Base-by-base conservation (phyloP, 1,140 invertebrate species). In the Penaeus chinensis region DNA sequence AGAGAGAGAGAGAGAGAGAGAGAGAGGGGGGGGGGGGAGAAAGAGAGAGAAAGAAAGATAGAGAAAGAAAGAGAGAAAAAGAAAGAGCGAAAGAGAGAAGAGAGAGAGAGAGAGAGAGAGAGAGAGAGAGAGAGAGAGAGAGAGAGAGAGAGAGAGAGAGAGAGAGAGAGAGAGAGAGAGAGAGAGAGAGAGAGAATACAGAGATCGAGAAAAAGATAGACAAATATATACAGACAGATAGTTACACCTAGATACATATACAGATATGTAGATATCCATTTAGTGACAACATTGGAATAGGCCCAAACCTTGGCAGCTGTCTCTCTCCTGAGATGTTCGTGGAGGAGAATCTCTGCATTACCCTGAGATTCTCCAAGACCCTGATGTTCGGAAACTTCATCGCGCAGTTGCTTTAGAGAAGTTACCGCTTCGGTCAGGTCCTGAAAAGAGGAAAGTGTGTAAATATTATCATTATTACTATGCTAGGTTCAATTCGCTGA, bases 261-360 rank as follows among this genome's bases (percentile, higher is more conserved):
- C 27, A 42, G 27, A 81, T 47, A n/a, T 62, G 42, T 60, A 24
- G 54, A 24, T 32, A 76, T 24, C 24, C 32, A 24, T 74, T 24
- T 3, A 74, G 19, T 18, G 32, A 63, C 60, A 10, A 60, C 10
- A 42, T 74, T 22, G 22, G 32, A 24, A 60, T 1, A 65, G 63
- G 19, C 90, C 91, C 91, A 42, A 92, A 95, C 94, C 92, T 95
- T 94, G 2, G 95, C 95, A 92, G 96, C 95, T 8, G 94, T 92
- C 90, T 96, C 94, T 90, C 96, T 93, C 91, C 95, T 95, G 82
- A 93, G 93, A 91, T 96, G 94, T 91, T 96, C 95, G 91, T 94
- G 94, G 7, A 95, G 93, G 10, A 96, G 92, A 66, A 95, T 91
- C 91, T 95, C 95, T 20, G 95, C 94, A 84, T 94, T 95, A 13